Evolutionary conservation across 1,140 invertebrate species (phyloP), one percentile per base, ranked within the genome.

Genomic region (Arctopsyche grandis): DNA sequence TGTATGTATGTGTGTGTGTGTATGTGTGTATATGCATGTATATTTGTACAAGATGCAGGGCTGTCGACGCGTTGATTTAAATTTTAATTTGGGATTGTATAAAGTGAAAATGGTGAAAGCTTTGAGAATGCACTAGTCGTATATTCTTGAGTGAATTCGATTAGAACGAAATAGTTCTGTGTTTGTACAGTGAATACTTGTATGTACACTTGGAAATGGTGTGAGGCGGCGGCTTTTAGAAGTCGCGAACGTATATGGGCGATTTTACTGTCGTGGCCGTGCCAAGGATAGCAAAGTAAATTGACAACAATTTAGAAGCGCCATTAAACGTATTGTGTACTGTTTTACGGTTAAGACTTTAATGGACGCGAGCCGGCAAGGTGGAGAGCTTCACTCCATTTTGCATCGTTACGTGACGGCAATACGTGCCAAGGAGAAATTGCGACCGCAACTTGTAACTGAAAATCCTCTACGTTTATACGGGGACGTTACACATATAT

Each of bases 261-360:
- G 52, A 66, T 52, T 76, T 69, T 69, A 76, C 38, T 69, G 43
- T 58, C 75, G 75, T 19, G 14, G 43, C 75, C 75, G 75, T 19
- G 14, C 77, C 48, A 43, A 58, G 76, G 71, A 74, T 74, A 56
- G 71, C 71, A 24, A 26, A 74, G 58, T 58, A 78, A 80, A 81
- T 81, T 78, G 80, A 81, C 76, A 75, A 75, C 76, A 81, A 78
- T 81, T 78, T 78, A 81, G 60, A 78, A 81, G 38, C 26, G 77
- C 63, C 77, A 81, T 81, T 78, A 70, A 81, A 78, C 76, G 76
- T 78, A 75, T 75, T 78, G 77, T 78, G 14, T 58, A 69, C 19
- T 69, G 69, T 78, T 81, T 81, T 81, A 78, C 69, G 77, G 60
- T 46, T 26, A 60, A 52, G 76, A 58, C 60, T 81, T 81, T 56